These are phyloP conservation scores for Callocephalon fimbriatum DNA, from an alignment of 2,113 vertebrate genomes.

Conservation along the genomic window DNA sequence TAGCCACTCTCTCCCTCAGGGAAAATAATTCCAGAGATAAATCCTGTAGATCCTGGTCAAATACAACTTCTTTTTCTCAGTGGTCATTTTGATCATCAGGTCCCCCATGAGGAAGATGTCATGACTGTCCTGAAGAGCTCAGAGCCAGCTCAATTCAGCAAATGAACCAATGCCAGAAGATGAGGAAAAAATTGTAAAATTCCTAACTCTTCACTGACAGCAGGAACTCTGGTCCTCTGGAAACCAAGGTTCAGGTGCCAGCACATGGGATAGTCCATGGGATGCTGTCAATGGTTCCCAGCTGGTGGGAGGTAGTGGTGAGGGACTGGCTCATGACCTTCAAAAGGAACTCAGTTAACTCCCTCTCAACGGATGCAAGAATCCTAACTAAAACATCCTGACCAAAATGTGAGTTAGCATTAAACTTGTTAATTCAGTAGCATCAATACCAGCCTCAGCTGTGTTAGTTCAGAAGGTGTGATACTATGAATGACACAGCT, in stretches of 20 bases:
- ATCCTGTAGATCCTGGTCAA: background rate
- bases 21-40: background rate
- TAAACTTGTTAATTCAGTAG: background rate
- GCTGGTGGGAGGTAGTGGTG: background rate
- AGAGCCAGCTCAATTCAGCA: background rate
- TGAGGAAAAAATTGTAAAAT: background rate
- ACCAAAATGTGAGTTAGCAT: background rate
- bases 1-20: background rate
- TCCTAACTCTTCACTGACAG: background rate
- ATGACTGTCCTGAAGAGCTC: background rate
- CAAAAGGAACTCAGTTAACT: background rate
- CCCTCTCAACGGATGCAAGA: background rate
- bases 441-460: background rate
- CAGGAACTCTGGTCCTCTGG: background rate
- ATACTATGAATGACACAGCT: background rate
- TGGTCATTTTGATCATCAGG: background rate
- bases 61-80: background rate
- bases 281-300: background rate
- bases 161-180: background rate
- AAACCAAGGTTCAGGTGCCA: background rate
- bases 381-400: background rate
- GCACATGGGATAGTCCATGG: background rate
- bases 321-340: background rate
- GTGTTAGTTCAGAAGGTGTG: background rate
- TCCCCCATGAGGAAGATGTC: background rate